Conservation (phyloP, 2,797 vertebrate species). For the Tympanoctomys barrerae region DNA sequence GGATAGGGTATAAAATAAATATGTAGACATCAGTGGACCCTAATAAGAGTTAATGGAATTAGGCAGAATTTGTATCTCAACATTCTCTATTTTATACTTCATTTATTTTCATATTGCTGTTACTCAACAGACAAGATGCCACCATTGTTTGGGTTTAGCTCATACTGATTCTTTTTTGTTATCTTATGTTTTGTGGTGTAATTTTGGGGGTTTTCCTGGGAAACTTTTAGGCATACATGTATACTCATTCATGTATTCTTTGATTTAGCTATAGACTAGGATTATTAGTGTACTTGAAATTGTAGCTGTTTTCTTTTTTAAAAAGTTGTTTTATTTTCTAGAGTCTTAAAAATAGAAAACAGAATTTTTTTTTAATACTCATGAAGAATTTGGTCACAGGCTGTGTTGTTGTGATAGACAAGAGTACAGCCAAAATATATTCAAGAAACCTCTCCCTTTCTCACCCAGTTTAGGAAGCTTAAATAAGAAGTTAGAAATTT, state of each 20-base stretch:
- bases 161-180: constrained; percentile 41
- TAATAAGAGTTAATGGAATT: constrained; percentile 64
- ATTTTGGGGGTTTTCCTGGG: constrained; percentile 74
- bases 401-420: constrained; percentile 79
- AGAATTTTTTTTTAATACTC: constrained; percentile 67
- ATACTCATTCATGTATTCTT: constrained; percentile 51
- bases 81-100: constrained; percentile 58
- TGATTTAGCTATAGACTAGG: constrained; percentile 63
- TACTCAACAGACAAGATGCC: constrained; percentile 37
- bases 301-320: constrained; percentile 55
- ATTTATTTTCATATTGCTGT: constrained; percentile 46
- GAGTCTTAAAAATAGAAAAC: constrained; percentile 79
- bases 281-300: constrained; percentile 71
- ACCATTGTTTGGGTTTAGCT: constrained; percentile 37
- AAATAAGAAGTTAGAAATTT: constrained; percentile 64
- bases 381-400: constrained; percentile 75
- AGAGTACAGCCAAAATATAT: constrained; percentile 76
- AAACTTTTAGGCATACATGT: constrained; percentile 48
- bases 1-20: constrained; percentile 30
- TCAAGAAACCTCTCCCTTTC: constrained; percentile 60
- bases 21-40: neutral
- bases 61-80: constrained; percentile 51
- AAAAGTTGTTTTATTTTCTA: constrained; percentile 67
- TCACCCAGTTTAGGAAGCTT: constrained; percentile 66
- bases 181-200: constrained; percentile 51